A percentile compares a stretch with the other conserved stretches of the same genome.
Evolutionary conservation across 2,888 invertebrate species (phyloP).

Genomic region (Oscheius sp.): DNA sequence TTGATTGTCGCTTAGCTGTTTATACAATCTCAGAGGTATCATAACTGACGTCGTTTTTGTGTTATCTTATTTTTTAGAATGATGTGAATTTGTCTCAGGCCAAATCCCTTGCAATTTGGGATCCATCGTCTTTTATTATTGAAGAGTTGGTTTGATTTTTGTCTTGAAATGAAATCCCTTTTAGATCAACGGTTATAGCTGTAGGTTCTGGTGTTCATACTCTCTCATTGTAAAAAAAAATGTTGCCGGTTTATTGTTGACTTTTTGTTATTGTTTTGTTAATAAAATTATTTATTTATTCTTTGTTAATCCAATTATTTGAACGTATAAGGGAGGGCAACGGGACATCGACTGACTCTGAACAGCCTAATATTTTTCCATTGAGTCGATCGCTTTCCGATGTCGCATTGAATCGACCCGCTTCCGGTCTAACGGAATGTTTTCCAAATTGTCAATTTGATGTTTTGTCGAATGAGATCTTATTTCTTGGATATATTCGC

Average conservation of each 20-base stretch:
- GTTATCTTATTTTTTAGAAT: neutral
- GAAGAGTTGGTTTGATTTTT: neutral
- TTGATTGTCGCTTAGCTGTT: conserved; percentile 34
- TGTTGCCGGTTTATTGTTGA: neutral
- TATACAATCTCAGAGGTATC: conserved; percentile 4
- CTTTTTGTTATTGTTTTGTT: conserved; percentile 37
- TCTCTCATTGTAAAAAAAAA: neutral
- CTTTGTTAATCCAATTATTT: too few species aligned
- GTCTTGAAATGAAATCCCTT: neutral
- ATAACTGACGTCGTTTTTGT: neutral
- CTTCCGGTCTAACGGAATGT: too few species aligned
- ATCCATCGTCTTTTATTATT: conserved; percentile 27
- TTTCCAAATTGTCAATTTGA: too few species aligned
- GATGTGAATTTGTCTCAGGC: neutral
- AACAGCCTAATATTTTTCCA: too few species aligned
- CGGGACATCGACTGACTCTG: too few species aligned
- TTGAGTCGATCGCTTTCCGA: too few species aligned
- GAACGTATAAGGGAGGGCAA: too few species aligned
- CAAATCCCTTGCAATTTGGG: conserved; percentile 34
- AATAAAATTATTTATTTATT: too few species aligned
- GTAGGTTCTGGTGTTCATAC: neutral
- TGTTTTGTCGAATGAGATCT: too few species aligned
- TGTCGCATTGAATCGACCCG: too few species aligned
- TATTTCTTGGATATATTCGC: too few species aligned
- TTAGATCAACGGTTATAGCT: neutral